Base-by-base conservation (phyloP, 2,888 invertebrate genomes). In the Caenorhabditis japonica region DNA sequence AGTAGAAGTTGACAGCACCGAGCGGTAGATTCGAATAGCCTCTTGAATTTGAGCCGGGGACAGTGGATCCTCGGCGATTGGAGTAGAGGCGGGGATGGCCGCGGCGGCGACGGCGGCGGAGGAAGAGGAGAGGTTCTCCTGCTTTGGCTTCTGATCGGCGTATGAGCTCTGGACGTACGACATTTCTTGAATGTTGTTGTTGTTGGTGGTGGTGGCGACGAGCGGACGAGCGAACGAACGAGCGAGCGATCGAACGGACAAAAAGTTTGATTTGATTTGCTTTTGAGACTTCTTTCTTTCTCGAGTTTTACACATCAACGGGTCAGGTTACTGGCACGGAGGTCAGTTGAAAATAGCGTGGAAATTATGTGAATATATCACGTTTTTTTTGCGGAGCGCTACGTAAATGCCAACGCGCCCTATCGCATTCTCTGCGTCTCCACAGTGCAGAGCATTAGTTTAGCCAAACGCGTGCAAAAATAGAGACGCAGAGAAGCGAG, bases 41-140 rank as follows among this genome's bases (percentile, higher is more conserved):
- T 72, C 72, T 30, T 66, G 72, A 19, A 72, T 64, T 52, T 72
- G 72, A 27, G 72, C 41, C 7, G 72, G 64, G 13, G 72, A 46
- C 17, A 72, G 10, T 13, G 53, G 47, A 38, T 64, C 53, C 44
- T 72, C 72, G 23, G 64, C 64, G 13, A 71, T 71, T 15, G 62
- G 72, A 34, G 64, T 55, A 17, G 49, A 33, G 1, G 55, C 47
- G 13, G 72, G 64, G 23, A 60, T 55, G 21, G 59, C 64, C 25
- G 56, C 55, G 7, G 39, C 21, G 51, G 46, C 49, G 13, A 21
- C n/a, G 0, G 58, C 34, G 13, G 53, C 30, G 27, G 30, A 7
- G 36, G 8, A 8, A n/a, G 39, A 4, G 17, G 13, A 39, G 39
- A n/a, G 39, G 8, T 8, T 5, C n/a, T 15, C 17, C 23, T 51